These are phyloP conservation scores for Pseudomyrmex flavicornis DNA, from an alignment of 1,140 invertebrate species.

Conservation along the genomic window DNA sequence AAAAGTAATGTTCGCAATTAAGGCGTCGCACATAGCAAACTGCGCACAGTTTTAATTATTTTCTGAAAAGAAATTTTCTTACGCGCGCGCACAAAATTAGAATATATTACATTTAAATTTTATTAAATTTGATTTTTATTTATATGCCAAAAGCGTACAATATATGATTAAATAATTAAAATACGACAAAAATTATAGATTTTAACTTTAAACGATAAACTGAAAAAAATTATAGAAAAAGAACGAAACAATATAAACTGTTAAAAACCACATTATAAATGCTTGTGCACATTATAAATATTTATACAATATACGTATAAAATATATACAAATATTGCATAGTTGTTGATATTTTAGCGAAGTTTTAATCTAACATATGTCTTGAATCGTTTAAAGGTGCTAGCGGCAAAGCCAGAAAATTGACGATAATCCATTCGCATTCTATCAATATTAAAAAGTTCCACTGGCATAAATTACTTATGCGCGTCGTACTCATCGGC, in stretches of 20 bases:
- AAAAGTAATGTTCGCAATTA: conserved; percentile 42
- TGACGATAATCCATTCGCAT: conserved; percentile 38
- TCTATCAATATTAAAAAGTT: conserved; percentile 59
- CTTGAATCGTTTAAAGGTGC: background rate
- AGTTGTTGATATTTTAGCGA: background rate
- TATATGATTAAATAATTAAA: conserved; percentile 1
- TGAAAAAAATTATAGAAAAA: background rate
- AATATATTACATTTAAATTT: conserved; percentile 36
- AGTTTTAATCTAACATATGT: conserved; percentile 8
- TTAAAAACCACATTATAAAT: background rate
- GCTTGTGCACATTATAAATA: too few species aligned
- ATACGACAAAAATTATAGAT: background rate
- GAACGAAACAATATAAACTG: background rate
- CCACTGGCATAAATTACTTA: conserved; percentile 49
- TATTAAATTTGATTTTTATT: conserved; percentile 35
- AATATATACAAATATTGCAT: background rate
- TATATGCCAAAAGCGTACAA: too few species aligned
- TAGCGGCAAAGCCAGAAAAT: conserved; percentile 23
- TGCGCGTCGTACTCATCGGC: conserved; percentile 42
- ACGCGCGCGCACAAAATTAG: background rate
- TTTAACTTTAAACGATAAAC: background rate
- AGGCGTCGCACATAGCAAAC: background rate
- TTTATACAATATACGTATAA: too few species aligned
- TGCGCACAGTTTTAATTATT: conserved; percentile 37
- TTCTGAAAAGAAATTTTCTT: conserved; percentile 36